These are phyloP conservation scores for Anolis sagrei DNA, from an alignment of 2,113 vertebrate species.

Conservation along the genomic window DNA sequence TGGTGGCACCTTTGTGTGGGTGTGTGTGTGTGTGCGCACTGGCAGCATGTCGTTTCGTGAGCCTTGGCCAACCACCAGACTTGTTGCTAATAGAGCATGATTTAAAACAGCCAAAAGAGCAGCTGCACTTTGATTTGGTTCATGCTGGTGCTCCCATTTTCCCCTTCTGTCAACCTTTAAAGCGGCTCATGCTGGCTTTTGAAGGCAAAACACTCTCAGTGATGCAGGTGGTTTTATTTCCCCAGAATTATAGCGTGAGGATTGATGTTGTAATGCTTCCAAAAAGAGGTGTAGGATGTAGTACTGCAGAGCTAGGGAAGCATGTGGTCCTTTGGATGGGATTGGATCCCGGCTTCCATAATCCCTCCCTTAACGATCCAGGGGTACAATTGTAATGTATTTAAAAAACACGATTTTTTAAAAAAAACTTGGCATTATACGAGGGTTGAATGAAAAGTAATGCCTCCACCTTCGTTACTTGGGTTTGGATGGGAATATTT, in stretches of 20 bases:
- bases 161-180: conserved; percentile 45
- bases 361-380: no score
- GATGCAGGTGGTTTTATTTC: conserved; percentile 52
- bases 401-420: no score
- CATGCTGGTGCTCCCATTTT: conserved; percentile 63
- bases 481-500: no score
- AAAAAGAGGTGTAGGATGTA: no score
- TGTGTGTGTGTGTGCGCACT: conserved; percentile 36
- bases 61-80: conserved; percentile 77
- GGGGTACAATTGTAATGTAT: no score
- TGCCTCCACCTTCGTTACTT: no score
- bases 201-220: conserved; percentile 51
- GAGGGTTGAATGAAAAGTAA: no score
- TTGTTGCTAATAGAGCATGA: conserved; percentile 81
- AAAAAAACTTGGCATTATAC: no score
- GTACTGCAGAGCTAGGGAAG: background rate
- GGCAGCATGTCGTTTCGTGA: conserved; percentile 78
- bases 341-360: no score
- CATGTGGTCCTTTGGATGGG: no score
- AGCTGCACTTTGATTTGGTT: conserved; percentile 74
- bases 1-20: conserved; percentile 67
- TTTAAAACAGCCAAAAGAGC: conserved; percentile 77
- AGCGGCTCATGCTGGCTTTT: conserved; percentile 44
- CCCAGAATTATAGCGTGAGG: background rate
- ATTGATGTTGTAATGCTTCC: background rate